Evolutionary conservation across 2,797 vertebrate genomes (phyloP).

Genomic region (Heterohyrax brucei): DNA sequence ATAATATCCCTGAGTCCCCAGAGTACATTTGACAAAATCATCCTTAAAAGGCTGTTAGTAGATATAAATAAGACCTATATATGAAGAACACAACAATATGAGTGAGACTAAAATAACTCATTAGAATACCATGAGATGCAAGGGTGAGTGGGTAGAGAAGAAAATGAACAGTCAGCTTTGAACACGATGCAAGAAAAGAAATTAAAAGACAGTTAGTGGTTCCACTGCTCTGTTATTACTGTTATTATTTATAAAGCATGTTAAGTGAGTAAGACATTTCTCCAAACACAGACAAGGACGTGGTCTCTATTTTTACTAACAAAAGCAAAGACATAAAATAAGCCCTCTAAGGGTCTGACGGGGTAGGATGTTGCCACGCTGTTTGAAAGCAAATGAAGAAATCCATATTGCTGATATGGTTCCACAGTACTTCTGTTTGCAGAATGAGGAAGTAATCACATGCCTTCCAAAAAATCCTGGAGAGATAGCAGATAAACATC

Average conservation of each 20-base stretch:
- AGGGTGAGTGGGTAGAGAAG: not conserved
- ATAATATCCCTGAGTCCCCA: not conserved
- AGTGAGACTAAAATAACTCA: slow-evolving; percentile 49
- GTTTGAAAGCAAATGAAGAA: not conserved
- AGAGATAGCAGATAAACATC: not conserved
- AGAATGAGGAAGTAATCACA: not conserved
- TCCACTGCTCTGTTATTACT: slow-evolving; percentile 21
- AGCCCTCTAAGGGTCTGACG: not conserved
- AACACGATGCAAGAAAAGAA: not conserved
- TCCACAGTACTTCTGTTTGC: fast-evolving
- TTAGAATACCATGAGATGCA: slow-evolving; percentile 7
- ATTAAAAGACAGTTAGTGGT: not conserved
- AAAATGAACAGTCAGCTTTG: slow-evolving; percentile 8
- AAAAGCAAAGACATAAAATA: not conserved
- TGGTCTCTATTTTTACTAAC: slow-evolving; percentile 61
- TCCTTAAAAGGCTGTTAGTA: not conserved
- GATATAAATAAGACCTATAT: not conserved
- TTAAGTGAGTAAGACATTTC: slow-evolving; percentile 23
- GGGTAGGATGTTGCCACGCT: not conserved
- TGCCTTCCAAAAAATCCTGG: not conserved
- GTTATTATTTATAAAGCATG: slow-evolving; percentile 68
- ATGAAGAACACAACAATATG: not conserved
- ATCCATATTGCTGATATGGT: fast-evolving
- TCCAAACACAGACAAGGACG: slow-evolving; percentile 44
- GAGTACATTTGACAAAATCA: not conserved